Conservation (phyloP, 2,113 vertebrate species). For the Notarius lentiginosus region DNA sequence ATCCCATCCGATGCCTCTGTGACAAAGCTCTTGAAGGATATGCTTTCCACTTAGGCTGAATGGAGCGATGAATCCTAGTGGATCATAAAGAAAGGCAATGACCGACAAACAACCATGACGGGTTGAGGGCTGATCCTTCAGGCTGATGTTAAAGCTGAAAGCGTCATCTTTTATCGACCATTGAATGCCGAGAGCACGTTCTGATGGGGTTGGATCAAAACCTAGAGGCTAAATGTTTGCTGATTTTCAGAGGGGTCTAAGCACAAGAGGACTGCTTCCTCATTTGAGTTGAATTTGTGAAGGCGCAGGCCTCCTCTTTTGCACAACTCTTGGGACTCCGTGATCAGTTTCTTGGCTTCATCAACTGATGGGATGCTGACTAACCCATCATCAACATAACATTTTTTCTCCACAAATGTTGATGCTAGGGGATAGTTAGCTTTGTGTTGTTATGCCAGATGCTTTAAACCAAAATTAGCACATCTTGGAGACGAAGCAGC, state of each 20-base stretch:
- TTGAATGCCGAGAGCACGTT: slow-evolving; percentile 26
- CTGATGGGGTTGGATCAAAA: background rate
- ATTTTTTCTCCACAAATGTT: slow-evolving; percentile 45
- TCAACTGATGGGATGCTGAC: slow-evolving; percentile 23
- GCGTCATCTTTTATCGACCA: slow-evolving; percentile 32
- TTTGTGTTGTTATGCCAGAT: slow-evolving; percentile 37
- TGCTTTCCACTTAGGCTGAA: slow-evolving; percentile 33
- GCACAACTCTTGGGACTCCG: slow-evolving; percentile 31
- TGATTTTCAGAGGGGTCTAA: slow-evolving; percentile 31
- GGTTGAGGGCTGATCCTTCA: slow-evolving; percentile 27
- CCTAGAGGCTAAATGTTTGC: background rate
- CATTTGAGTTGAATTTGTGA: slow-evolving; percentile 43
- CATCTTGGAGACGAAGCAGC: slow-evolving; percentile 30
- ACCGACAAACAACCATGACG: background rate
- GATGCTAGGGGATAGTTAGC: slow-evolving; percentile 24
- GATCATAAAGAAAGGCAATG: slow-evolving; percentile 39
- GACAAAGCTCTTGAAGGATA: slow-evolving; percentile 41
- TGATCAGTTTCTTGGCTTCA: slow-evolving; percentile 26
- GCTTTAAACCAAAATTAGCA: slow-evolving; percentile 17
- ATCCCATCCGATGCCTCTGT: slow-evolving; percentile 23
- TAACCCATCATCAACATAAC: slow-evolving; percentile 46
- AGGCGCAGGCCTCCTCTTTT: slow-evolving; percentile 26
- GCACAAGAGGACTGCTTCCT: slow-evolving; percentile 26
- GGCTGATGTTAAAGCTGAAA: slow-evolving; percentile 20
- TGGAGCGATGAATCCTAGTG: slow-evolving; percentile 37